Evolutionary conservation across 1,140 invertebrate species (phyloP), one percentile per base, ranked within the genome.

Genomic region (Pseudobourletiella spinata): DNA sequence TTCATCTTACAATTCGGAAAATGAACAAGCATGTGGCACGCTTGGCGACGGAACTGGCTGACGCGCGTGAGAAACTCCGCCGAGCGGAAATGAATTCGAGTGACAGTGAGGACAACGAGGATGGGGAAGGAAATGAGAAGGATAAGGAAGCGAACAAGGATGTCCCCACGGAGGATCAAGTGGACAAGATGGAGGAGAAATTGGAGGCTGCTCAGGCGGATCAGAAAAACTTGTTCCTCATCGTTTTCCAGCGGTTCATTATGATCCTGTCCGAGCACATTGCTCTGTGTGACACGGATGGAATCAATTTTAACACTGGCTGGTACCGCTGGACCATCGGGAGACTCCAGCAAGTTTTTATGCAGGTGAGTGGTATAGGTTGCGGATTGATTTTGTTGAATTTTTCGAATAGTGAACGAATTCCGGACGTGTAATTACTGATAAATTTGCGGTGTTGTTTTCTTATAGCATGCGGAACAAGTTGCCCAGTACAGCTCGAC

Each of bases 271-370:
- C 93, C 0, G 95, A 98, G 76, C 94, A 98, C 80, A 81, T 98
- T 66, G 88, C 93, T 29, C 80, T 86, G 35, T 93, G 89, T 75
- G 94, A 98, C 74, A 91, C 91, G 2, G 91, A 97, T 77, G 89
- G 87, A 18, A 82, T 86, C 65, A 91, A 95, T 75, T 93, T 88
- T 72, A 89, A 91, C 73, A 96, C 91, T n/a, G 84, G 88, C 74
- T 97, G 95, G 92, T 98, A 96, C 78, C 86, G 86, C 71, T 96
- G 91, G 88, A 95, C 95, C 1, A 85, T 96, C 70, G 95, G 94
- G 57, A 80, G 95, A 67, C 78, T 99, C 15, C 89, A 94, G 69
- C 91, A 98, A 82, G 89, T 98, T 22, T 98, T 98, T 74, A 80
- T 98, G 59, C 81, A 85, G 76, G 95, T 98, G 79, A 85, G 81